These are phyloP conservation scores for Anhinga rufa DNA, from an alignment of 2,113 vertebrate species.

Conservation along the genomic window DNA sequence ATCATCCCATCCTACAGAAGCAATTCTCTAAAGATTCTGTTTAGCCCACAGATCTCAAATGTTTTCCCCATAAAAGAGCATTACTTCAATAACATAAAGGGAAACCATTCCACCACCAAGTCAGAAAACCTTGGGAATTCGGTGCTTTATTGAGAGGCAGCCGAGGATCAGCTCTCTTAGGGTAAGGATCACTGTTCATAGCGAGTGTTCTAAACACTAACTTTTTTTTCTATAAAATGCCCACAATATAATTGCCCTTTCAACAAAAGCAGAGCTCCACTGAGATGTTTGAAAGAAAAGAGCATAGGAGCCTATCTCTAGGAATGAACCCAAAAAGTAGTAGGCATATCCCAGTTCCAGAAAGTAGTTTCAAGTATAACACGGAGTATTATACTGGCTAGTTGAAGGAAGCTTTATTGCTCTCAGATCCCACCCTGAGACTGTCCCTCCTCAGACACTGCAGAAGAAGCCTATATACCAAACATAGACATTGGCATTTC, in stretches of 20 bases:
- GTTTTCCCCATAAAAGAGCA: background rate
- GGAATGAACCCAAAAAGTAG: background rate
- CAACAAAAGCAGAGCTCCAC: background rate
- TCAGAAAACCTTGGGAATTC: background rate
- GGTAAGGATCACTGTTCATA: background rate
- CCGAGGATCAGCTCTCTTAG: background rate
- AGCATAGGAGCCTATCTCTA: background rate
- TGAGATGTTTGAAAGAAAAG: background rate
- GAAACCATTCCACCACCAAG: background rate
- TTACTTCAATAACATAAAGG: background rate
- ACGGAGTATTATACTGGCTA: background rate
- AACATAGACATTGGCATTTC: background rate
- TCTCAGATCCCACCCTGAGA: background rate
- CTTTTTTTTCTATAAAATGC: background rate
- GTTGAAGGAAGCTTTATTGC: background rate
- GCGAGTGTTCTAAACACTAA: background rate
- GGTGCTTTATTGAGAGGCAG: background rate
- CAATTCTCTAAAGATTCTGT: background rate
- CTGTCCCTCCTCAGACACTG: background rate
- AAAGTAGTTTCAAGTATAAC: background rate
- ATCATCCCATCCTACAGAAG: background rate
- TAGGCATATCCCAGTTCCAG: background rate
- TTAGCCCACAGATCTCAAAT: background rate
- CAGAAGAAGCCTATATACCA: background rate
- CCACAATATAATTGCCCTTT: background rate